These are phyloP conservation scores for Onychomys leucogaster DNA, from an alignment of 2,797 vertebrate species.

Conservation along the genomic window DNA sequence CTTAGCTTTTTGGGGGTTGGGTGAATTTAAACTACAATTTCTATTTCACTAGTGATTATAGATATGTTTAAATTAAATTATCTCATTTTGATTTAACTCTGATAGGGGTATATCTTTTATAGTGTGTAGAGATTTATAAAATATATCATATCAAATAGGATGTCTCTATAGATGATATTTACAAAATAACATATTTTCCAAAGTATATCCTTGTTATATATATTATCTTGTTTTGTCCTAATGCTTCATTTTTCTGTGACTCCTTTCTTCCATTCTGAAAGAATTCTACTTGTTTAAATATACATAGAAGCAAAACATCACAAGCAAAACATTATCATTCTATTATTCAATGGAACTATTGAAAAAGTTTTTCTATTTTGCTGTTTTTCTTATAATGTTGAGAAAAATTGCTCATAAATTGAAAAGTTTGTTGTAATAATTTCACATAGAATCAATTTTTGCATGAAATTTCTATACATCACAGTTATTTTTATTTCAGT, in stretches of 20 bases:
- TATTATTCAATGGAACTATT: conserved; percentile 1
- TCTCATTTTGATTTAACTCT: not conserved
- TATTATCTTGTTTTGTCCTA: not conserved
- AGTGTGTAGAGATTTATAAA: not conserved
- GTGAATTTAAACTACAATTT: not conserved
- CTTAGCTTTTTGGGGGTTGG: not conserved
- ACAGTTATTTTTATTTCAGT: not conserved
- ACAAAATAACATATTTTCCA: not conserved
- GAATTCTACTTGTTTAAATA: not conserved
- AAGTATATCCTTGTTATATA: not conserved
- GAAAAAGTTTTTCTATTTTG: not conserved
- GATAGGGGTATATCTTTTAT: not conserved
- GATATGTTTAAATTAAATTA: not conserved
- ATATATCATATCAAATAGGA: not conserved
- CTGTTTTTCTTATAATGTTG: not conserved
- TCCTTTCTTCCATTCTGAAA: not conserved
- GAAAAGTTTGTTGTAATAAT: not conserved
- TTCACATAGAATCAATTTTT: not conserved
- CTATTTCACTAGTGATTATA: not conserved
- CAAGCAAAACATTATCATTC: not conserved
- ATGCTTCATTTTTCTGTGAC: not conserved
- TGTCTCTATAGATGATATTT: not conserved
- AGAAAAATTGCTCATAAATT: not conserved
- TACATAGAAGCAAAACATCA: not conserved
- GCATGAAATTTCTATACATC: not conserved